These are phyloP conservation scores for Catharus minimus DNA, from an alignment of 2,113 vertebrate genomes.

Conservation along the genomic window DNA sequence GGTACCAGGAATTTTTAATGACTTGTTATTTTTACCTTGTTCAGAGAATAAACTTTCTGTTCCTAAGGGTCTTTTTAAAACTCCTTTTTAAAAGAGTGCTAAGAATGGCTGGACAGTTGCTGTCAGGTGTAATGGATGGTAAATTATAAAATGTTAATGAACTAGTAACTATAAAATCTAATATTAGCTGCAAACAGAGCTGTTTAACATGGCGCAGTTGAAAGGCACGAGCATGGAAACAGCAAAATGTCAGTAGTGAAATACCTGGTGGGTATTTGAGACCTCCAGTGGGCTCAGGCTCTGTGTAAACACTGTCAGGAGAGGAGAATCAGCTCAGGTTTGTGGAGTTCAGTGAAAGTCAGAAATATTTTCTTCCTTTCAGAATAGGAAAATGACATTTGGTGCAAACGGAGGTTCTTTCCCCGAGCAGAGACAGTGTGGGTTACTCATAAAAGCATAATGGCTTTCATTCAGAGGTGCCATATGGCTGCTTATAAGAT, in stretches of 20 bases:
- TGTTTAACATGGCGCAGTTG: background rate
- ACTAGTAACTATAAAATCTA: slow-evolving; percentile 10
- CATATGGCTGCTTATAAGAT: slow-evolving; percentile 73
- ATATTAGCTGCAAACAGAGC: slow-evolving; percentile 8
- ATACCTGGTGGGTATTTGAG: slow-evolving; percentile 44
- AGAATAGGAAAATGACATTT: slow-evolving; percentile 65
- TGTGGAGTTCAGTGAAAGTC: slow-evolving; percentile 52
- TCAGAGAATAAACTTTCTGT: slow-evolving; percentile 22
- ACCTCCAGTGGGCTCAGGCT: slow-evolving; percentile 32
- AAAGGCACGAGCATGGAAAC: background rate
- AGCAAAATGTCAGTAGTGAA: slow-evolving; percentile 53
- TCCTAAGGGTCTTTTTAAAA: background rate
- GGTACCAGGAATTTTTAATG: slow-evolving; percentile 43
- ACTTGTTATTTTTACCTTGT: slow-evolving; percentile 28
- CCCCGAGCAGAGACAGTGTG: slow-evolving; percentile 61
- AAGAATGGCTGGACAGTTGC: slow-evolving; percentile 26
- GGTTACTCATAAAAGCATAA: slow-evolving; percentile 74
- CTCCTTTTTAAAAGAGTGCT: background rate
- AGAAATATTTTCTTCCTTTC: slow-evolving; percentile 62
- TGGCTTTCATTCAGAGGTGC: slow-evolving; percentile 74
- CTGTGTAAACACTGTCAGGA: slow-evolving; percentile 40
- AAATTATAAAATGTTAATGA: slow-evolving; percentile 55
- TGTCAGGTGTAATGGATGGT: slow-evolving; percentile 23
- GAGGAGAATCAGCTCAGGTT: background rate
- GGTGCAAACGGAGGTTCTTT: slow-evolving; percentile 66